Percentiles rank a stretch among this genome's conserved stretches.
Evolutionary conservation across 2,888 invertebrate genomes (phyloP).

Genomic region (Clistopyga incitator): DNA sequence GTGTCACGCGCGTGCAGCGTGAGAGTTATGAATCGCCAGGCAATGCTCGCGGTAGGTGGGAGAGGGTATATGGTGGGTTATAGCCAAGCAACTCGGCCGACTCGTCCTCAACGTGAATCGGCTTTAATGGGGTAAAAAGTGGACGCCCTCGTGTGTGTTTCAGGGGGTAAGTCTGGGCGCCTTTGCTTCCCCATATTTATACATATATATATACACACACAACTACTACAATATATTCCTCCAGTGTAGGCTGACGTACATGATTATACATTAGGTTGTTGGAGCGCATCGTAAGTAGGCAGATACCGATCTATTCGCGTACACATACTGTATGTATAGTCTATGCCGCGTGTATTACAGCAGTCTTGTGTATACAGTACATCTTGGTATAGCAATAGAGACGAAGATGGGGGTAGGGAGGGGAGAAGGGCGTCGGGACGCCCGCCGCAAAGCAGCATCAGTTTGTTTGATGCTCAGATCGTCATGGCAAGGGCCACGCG

Average conservation of each 20-base stretch:
- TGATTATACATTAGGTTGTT: conserved; percentile 78
- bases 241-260: conserved; percentile 55
- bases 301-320: conserved; percentile 71
- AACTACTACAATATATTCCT: neutral
- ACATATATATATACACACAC: conserved; percentile 11
- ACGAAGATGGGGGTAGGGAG: conserved; percentile 32
- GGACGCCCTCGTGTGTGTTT: conserved; percentile 42
- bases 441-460: conserved; percentile 76
- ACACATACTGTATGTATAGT: conserved; percentile 6
- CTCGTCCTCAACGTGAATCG: conserved; percentile 61
- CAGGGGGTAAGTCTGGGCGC: conserved; percentile 16
- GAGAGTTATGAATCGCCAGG: conserved; percentile 58
- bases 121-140: conserved; percentile 69
- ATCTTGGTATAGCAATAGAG: conserved; percentile 37
- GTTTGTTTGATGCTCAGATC: conserved; percentile 82
- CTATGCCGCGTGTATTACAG: conserved; percentile 48
- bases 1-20: conserved; percentile 63
- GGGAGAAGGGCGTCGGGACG: conserved; percentile 59
- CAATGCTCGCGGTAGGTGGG: conserved; percentile 10
- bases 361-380: conserved; percentile 50
- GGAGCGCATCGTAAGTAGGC: conserved; percentile 75
- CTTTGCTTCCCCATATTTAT: neutral
- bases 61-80: conserved; percentile 18
- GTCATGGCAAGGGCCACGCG: conserved; percentile 81
- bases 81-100: conserved; percentile 14